These are phyloP conservation scores for Orchesella cincta DNA, from an alignment of 1,140 invertebrate species.

Conservation along the genomic window DNA sequence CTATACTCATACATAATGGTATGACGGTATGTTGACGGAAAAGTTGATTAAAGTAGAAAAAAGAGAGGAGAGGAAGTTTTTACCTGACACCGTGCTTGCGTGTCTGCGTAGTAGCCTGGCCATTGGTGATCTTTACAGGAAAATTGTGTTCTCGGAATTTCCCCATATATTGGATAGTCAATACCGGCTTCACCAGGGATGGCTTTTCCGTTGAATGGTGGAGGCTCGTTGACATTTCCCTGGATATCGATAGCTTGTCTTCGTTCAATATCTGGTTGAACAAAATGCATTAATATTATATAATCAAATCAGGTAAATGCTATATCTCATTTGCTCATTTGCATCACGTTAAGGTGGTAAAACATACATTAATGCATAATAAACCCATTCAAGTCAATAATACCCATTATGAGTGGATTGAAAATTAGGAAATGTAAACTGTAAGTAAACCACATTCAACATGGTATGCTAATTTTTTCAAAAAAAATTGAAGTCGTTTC, in stretches of 20 bases:
- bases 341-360: too few species aligned
- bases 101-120: constrained; percentile 60
- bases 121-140: constrained; percentile 56
- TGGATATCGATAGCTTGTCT: not conserved
- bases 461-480: too few species aligned
- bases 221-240: not conserved
- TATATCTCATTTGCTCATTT: too few species aligned
- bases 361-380: too few species aligned
- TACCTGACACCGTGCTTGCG: constrained; percentile 59
- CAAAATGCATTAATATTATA: too few species aligned
- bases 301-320: too few species aligned
- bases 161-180: constrained; percentile 57
- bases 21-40: too few species aligned
- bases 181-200: constrained; percentile 57
- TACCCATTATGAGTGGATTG: too few species aligned
- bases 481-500: constrained; percentile 17
- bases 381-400: too few species aligned
- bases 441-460: too few species aligned
- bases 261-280: constrained; percentile 12
- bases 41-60: not conserved
- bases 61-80: constrained; percentile 21
- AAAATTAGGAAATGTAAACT: too few species aligned
- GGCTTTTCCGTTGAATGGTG: constrained; percentile 33
- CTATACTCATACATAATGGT: too few species aligned
- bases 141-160: constrained; percentile 58